phyloP scores from a whole-genome alignment of 1,140 invertebrate species.

The Drosophila virilis region DNA sequence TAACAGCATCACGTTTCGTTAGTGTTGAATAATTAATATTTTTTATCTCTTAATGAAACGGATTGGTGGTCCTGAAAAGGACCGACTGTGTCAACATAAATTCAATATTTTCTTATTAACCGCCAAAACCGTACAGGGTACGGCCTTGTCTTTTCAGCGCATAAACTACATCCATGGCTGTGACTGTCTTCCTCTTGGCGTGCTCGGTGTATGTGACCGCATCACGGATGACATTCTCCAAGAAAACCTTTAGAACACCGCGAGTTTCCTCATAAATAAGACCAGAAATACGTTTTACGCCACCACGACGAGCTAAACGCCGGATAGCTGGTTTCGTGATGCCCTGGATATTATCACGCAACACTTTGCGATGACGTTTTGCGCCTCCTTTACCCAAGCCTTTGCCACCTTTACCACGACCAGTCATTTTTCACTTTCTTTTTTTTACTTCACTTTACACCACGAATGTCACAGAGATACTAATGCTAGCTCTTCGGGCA shows the following conservation, averaged over 20 bases:
- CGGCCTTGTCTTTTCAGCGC: slow-evolving; percentile 92
- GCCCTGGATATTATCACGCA: slow-evolving; percentile 90
- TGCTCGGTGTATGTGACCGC: slow-evolving; percentile 91
- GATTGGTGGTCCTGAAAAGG: slow-evolving; percentile 14
- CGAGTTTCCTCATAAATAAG: slow-evolving; percentile 90
- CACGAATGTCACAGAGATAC: slow-evolving; percentile 19
- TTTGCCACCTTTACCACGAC: slow-evolving; percentile 88
- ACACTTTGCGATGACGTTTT: slow-evolving; percentile 88
- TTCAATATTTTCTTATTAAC: slow-evolving; percentile 80
- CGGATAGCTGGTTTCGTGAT: slow-evolving; percentile 84
- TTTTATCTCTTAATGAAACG: background rate
- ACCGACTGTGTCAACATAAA: slow-evolving; percentile 46
- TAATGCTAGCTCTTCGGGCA: background rate
- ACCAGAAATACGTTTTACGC: slow-evolving; percentile 91
- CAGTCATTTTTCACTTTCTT: slow-evolving; percentile 85
- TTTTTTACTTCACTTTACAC: slow-evolving; percentile 14
- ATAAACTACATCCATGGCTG: slow-evolving; percentile 94
- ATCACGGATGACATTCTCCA: slow-evolving; percentile 92
- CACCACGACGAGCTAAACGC: slow-evolving; percentile 85
- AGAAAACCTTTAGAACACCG: slow-evolving; percentile 90
- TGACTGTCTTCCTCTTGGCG: slow-evolving; percentile 91
- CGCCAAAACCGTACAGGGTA: slow-evolving; percentile 88
- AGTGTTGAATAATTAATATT: too few species aligned
- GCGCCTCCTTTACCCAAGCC: slow-evolving; percentile 86
- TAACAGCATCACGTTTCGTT: too few species aligned